A percentile compares a stretch with the other conserved stretches of the same genome.
Conservation (phyloP, 2,888 invertebrate species). For the Cephonodes hylas region DNA sequence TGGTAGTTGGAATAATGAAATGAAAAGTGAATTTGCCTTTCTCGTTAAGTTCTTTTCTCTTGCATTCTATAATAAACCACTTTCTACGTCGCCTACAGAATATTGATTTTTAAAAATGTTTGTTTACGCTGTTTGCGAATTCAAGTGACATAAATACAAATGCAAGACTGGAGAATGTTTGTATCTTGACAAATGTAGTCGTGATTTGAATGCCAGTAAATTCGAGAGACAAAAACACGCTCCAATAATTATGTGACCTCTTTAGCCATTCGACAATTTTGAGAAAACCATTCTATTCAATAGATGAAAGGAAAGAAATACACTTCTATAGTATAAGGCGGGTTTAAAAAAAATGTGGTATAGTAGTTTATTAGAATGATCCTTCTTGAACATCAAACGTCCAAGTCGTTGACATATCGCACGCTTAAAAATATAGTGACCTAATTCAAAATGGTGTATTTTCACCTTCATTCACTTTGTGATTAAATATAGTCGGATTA, state of each 20-base stretch:
- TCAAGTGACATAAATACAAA: not conserved
- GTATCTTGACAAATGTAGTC: conserved; percentile 20
- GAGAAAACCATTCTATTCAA: not conserved
- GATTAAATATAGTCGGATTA: no score
- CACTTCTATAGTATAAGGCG: no score
- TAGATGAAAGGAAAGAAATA: no score
- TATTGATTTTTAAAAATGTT: conserved; percentile 13
- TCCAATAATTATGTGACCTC: conserved; percentile 35
- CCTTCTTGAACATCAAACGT: no score
- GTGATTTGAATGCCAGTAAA: conserved; percentile 36
- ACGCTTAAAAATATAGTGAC: no score
- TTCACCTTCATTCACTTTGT: no score
- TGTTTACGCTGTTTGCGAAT: conserved; percentile 2
- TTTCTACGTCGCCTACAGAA: conserved; percentile 16
- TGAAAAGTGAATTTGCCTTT: conserved; percentile 15
- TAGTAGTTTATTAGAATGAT: no score
- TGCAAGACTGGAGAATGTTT: not conserved
- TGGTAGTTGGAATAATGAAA: conserved; percentile 18
- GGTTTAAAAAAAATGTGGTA: no score
- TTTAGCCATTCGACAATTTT: conserved; percentile 19
- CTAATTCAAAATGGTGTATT: no score
- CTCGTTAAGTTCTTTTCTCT: conserved; percentile 13
- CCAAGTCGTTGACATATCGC: no score
- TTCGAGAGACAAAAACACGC: conserved; percentile 38
- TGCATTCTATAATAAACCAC: conserved; percentile 15